Evolutionary conservation across 2,888 invertebrate genomes (phyloP).

Genomic region (Sabatieria punctata): DNA sequence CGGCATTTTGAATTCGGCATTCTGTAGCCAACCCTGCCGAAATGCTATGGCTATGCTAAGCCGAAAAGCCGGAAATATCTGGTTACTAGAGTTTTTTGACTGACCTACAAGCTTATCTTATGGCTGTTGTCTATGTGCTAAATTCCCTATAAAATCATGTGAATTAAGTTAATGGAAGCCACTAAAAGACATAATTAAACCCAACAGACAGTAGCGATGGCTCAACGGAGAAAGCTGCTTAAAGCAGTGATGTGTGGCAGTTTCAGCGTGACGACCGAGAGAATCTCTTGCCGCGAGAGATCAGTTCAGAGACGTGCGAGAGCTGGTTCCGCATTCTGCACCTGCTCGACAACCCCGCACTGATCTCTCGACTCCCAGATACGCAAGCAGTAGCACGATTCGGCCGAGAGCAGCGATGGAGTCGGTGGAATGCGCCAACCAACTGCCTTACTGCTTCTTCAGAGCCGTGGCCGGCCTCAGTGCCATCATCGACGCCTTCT

Average conservation of each 20-base stretch:
- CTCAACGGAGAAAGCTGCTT: too few species aligned
- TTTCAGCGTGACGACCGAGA: slow-evolving; percentile 66
- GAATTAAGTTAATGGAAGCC: too few species aligned
- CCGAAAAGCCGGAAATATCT: too few species aligned
- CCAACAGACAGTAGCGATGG: too few species aligned
- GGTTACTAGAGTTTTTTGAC: too few species aligned
- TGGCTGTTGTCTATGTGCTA: too few species aligned
- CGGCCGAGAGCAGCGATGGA: slow-evolving; percentile 57
- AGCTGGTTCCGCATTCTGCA: slow-evolving; percentile 88
- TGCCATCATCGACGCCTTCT: slow-evolving; percentile 79
- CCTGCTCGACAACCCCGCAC: slow-evolving; percentile 82
- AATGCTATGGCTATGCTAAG: too few species aligned
- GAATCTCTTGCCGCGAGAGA: slow-evolving; percentile 58
- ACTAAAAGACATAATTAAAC: too few species aligned
- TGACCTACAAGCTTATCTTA: too few species aligned
- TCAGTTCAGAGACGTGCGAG: slow-evolving; percentile 76
- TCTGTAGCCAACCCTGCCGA: too few species aligned
- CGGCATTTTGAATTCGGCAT: too few species aligned
- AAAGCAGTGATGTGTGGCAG: slow-evolving; percentile 17
- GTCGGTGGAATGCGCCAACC: slow-evolving; percentile 72
- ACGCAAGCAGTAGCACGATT: slow-evolving; percentile 37
- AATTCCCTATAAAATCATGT: too few species aligned
- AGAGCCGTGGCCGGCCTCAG: slow-evolving; percentile 84
- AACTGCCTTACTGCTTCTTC: slow-evolving; percentile 66
- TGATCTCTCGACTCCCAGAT: slow-evolving; percentile 38